phyloP scores from a whole-genome alignment of 2,797 vertebrate species.

The Chelon labrosus region DNA sequence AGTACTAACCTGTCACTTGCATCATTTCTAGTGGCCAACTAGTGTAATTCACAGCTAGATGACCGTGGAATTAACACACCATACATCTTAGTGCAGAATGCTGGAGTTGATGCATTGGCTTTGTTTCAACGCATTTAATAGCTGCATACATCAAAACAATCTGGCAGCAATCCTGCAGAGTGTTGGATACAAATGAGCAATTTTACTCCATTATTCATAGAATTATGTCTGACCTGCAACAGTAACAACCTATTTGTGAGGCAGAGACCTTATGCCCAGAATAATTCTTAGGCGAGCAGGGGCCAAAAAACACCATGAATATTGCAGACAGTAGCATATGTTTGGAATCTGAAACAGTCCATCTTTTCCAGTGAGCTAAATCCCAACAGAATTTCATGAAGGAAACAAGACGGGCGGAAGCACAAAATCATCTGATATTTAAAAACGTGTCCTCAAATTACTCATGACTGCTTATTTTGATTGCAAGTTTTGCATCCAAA shows the following conservation, averaged over 20 bases:
- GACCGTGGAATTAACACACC: slow-evolving; percentile 51
- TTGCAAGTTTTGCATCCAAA: slow-evolving; percentile 39
- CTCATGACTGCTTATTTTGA: slow-evolving; percentile 43
- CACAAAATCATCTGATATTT: slow-evolving; percentile 27
- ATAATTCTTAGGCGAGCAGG: slow-evolving; percentile 53
- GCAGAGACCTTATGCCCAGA: slow-evolving; percentile 63
- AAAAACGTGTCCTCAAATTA: slow-evolving; percentile 32
- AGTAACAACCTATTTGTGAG: slow-evolving; percentile 70
- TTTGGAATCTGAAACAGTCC: slow-evolving; percentile 69
- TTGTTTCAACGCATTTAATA: slow-evolving; percentile 65
- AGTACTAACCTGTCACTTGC: slow-evolving; percentile 42
- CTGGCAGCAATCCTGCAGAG: slow-evolving; percentile 61
- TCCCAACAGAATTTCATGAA: slow-evolving; percentile 24
- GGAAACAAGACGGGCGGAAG: slow-evolving; percentile 28
- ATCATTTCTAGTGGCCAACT: slow-evolving; percentile 37
- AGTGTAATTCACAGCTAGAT: slow-evolving; percentile 37
- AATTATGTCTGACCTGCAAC: slow-evolving; percentile 71
- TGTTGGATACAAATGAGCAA: slow-evolving; percentile 64
- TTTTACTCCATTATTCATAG: slow-evolving; percentile 70
- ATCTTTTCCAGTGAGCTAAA: slow-evolving; percentile 47
- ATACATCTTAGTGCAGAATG: slow-evolving; percentile 46
- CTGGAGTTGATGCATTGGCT: slow-evolving; percentile 57
- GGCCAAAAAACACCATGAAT: slow-evolving; percentile 70
- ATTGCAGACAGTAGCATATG: slow-evolving; percentile 73
- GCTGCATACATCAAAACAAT: slow-evolving; percentile 68